Conservation (phyloP, 2,888 invertebrate genomes). For the Sympetrum striolatum region DNA sequence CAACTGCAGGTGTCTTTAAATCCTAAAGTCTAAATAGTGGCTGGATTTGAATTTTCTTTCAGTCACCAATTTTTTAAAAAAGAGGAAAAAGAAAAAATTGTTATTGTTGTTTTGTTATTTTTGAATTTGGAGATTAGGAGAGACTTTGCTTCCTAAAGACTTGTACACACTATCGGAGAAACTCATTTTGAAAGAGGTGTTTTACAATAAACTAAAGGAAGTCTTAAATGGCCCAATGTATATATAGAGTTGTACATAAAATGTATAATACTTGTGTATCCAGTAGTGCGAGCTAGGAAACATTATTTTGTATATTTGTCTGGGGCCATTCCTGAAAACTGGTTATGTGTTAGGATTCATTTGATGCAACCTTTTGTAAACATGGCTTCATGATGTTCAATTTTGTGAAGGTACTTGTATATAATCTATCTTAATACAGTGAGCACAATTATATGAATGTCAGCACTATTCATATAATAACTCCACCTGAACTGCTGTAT, state of each 20-base stretch:
- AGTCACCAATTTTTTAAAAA: constrained; percentile 3
- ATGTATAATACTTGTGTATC: constrained; percentile 37
- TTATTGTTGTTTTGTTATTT: constrained; percentile 28
- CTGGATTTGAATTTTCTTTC: not conserved
- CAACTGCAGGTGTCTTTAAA: constrained; percentile 22
- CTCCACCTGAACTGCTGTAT: not conserved
- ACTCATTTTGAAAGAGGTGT: constrained; percentile 37
- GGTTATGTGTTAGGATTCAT: constrained; percentile 43
- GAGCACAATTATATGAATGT: constrained; percentile 38
- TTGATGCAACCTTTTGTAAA: constrained; percentile 45
- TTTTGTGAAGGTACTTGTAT: constrained; percentile 45
- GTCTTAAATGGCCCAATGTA: constrained; percentile 44
- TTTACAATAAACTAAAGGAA: constrained; percentile 35
- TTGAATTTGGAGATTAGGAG: not conserved
- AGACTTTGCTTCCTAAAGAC: constrained; percentile 21
- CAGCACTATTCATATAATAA: constrained; percentile 10
- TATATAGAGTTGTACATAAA: constrained; percentile 44
- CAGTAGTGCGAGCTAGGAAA: constrained; percentile 36
- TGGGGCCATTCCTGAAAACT: constrained; percentile 41
- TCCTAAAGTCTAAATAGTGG: not conserved
- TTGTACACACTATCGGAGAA: not conserved
- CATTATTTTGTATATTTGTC: constrained; percentile 45
- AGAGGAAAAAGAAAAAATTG: not conserved
- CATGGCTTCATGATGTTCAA: constrained; percentile 44
- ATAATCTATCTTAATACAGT: constrained; percentile 44